These are phyloP conservation scores for Agonopterix alstromeriana DNA, from an alignment of 2,888 invertebrate genomes.

Conservation along the genomic window DNA sequence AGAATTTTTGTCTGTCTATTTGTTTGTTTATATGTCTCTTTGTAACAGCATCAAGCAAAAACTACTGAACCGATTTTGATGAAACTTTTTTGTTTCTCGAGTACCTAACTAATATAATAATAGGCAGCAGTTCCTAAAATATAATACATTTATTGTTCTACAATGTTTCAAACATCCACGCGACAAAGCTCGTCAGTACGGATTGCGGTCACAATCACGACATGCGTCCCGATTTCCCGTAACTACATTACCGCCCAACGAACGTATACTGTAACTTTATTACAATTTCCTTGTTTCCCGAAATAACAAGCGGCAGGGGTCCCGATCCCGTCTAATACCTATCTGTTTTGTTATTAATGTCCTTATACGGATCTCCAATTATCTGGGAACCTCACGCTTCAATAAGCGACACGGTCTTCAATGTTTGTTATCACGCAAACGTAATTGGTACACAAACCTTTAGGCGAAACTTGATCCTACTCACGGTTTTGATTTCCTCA, in stretches of 20 bases:
- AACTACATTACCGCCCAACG: constrained; percentile 48
- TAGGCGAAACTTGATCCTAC: too few species aligned
- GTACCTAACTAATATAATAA: too few species aligned
- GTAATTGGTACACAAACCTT: constrained; percentile 11
- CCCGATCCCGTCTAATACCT: constrained; percentile 48
- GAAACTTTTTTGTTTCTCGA: too few species aligned
- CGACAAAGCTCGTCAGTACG: constrained; percentile 8
- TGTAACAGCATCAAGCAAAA: too few species aligned
- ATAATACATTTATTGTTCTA: too few species aligned
- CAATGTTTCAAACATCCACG: not conserved
- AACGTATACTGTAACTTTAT: constrained; percentile 50
- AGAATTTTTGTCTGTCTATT: too few species aligned
- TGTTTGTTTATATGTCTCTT: too few species aligned
- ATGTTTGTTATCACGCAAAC: constrained; percentile 29
- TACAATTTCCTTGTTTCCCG: constrained; percentile 55
- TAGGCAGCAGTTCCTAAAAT: too few species aligned
- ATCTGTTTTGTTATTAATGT: constrained; percentile 69
- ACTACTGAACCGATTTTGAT: too few species aligned
- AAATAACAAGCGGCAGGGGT: constrained; percentile 48
- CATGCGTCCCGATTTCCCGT: constrained; percentile 42
- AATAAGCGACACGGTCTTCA: constrained; percentile 29
- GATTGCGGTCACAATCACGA: constrained; percentile 28
- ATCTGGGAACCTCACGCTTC: constrained; percentile 37
- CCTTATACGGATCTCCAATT: constrained; percentile 61
- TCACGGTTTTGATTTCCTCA: too few species aligned